Percentiles rank a stretch among this genome's conserved stretches.
Conservation (phyloP, 2,113 vertebrate species). For the Merops nubicus region DNA sequence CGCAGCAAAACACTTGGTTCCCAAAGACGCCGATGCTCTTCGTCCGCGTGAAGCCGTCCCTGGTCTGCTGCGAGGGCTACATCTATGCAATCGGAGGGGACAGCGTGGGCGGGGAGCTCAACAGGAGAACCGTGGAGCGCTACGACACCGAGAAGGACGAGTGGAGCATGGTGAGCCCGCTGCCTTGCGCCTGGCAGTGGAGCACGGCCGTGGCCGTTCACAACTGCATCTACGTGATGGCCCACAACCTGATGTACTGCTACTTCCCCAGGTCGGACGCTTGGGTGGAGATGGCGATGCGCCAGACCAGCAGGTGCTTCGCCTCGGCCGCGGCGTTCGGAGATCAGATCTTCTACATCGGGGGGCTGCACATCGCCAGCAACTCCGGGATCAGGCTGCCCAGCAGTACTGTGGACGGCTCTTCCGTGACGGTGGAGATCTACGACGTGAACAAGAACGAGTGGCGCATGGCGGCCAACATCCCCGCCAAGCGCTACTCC, state of each 20-base stretch:
- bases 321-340: slow-evolving; percentile 93
- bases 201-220: slow-evolving; percentile 89
- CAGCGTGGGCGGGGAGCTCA: slow-evolving; percentile 89
- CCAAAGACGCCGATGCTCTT: slow-evolving; percentile 94
- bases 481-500: slow-evolving; percentile 93
- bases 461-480: slow-evolving; percentile 91
- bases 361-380: slow-evolving; percentile 92
- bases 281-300: slow-evolving; percentile 96
- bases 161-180: slow-evolving; percentile 92
- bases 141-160: slow-evolving; percentile 94
- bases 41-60: slow-evolving; percentile 89
- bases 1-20: slow-evolving; percentile 97
- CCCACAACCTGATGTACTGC: slow-evolving; percentile 94
- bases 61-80: slow-evolving; percentile 93
- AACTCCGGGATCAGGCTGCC: slow-evolving; percentile 89
- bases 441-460: slow-evolving; percentile 95
- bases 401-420: slow-evolving; percentile 89
- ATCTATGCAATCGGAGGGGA: slow-evolving; percentile 97
- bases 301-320: slow-evolving; percentile 92
- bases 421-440: slow-evolving; percentile 92
- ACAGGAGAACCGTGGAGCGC: slow-evolving; percentile 92
- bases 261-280: slow-evolving; percentile 92
- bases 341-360: slow-evolving; percentile 95
- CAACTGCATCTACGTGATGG: slow-evolving; percentile 94
- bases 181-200: slow-evolving; percentile 96